These are phyloP conservation scores for Chaenogobius annularis DNA, from an alignment of 2,113 vertebrate species.

Conservation along the genomic window DNA sequence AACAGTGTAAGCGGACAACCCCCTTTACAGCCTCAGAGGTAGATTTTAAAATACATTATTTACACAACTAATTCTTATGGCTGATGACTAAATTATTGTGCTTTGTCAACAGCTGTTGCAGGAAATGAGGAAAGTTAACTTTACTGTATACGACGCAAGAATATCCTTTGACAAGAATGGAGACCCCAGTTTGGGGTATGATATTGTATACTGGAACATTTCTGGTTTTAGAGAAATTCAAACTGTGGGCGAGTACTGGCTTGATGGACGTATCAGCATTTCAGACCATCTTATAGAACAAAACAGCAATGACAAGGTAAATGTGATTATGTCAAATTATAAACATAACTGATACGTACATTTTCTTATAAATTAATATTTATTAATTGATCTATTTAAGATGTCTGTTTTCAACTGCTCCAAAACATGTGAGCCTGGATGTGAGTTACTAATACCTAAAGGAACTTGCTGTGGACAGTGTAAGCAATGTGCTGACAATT, in stretches of 20 bases:
- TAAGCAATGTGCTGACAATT: slow-evolving; percentile 15
- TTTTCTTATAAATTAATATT: no score
- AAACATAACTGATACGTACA: no score
- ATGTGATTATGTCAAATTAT: neutral
- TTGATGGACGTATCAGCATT: neutral
- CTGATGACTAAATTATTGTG: neutral
- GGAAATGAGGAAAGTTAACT: slow-evolving; percentile 51
- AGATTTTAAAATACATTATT: slow-evolving; percentile 1
- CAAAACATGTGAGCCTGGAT: slow-evolving; percentile 52
- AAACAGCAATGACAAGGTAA: slow-evolving; percentile 24
- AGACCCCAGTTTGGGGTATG: slow-evolving; percentile 52
- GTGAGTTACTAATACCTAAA: slow-evolving; percentile 6
- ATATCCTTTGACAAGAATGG: slow-evolving; percentile 43
- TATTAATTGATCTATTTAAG: no score
- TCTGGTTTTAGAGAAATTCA: neutral
- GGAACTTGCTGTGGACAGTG: slow-evolving; percentile 44
- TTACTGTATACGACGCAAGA: slow-evolving; percentile 31
- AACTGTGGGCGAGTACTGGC: slow-evolving; percentile 51
- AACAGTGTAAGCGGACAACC: slow-evolving; percentile 16
- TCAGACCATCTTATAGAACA: neutral
- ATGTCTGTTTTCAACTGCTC: slow-evolving; percentile 50
- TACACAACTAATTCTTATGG: neutral
- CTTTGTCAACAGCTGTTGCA: slow-evolving; percentile 42
- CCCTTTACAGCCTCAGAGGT: slow-evolving; percentile 56
- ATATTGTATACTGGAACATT: slow-evolving; percentile 53